These are phyloP conservation scores for Diogma glabrata DNA, from an alignment of 2,888 invertebrate species.

Conservation along the genomic window DNA sequence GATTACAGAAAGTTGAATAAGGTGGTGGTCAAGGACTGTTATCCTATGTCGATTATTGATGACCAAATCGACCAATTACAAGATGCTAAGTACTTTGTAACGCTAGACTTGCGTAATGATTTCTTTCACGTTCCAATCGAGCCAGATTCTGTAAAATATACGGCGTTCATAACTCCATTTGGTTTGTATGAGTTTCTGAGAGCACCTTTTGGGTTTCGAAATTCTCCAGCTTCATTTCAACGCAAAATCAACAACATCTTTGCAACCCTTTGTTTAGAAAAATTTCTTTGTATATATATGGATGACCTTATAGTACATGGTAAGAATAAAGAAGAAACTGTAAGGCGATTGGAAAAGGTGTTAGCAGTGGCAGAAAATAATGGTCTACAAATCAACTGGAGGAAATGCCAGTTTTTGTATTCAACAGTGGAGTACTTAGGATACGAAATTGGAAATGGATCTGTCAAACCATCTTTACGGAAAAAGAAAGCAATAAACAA, in stretches of 20 bases:
- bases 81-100: too few species aligned
- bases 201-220: background rate
- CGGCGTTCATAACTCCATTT: slow-evolving; percentile 12
- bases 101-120: slow-evolving; percentile 25
- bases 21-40: slow-evolving; percentile 24
- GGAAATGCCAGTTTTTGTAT: background rate
- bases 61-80: slow-evolving; percentile 26
- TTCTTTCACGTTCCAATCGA: slow-evolving; percentile 26
- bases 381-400: background rate
- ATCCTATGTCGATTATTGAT: slow-evolving; percentile 29
- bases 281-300: background rate
- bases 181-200: slow-evolving; percentile 6
- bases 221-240: background rate
- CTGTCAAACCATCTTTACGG: too few species aligned
- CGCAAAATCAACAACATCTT: background rate
- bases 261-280: background rate
- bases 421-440: too few species aligned
- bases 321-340: background rate
- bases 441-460: too few species aligned
- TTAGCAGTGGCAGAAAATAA: background rate
- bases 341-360: background rate
- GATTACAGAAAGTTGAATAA: slow-evolving; percentile 30
- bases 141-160: slow-evolving; percentile 18
- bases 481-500: too few species aligned
- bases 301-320: background rate